Evolutionary conservation across 2,113 vertebrate genomes (phyloP).

Genomic region (Syngnathoides biaculeatus): DNA sequence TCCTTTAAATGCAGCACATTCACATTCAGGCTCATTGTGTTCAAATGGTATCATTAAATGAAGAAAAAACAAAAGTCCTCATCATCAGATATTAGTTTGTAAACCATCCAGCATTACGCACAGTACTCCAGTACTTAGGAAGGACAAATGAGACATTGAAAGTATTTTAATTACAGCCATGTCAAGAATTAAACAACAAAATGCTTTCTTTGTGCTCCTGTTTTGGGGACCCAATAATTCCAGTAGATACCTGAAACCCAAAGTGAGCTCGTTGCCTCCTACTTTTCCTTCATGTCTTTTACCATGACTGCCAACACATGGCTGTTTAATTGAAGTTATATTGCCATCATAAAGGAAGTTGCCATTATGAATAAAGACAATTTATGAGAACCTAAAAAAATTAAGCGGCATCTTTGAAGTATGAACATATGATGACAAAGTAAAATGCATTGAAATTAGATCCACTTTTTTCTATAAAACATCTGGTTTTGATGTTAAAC

Average conservation of each 20-base stretch:
- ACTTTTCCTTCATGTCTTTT: constrained; percentile 32
- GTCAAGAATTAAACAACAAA: constrained; percentile 35
- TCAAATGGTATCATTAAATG: too few relatives aligned
- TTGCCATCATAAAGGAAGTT: constrained; percentile 67
- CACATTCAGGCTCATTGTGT: too few relatives aligned
- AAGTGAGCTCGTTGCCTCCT: constrained; percentile 20
- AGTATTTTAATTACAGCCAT: constrained; percentile 29
- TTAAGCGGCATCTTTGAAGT: constrained; percentile 73
- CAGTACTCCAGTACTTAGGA: background rate
- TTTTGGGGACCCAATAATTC: constrained; percentile 29
- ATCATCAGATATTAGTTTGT: too few relatives aligned
- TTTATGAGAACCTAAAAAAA: constrained; percentile 72
- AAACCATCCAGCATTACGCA: background rate
- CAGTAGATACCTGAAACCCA: constrained; percentile 40
- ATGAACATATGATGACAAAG: constrained; percentile 45
- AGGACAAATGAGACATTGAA: constrained; percentile 17
- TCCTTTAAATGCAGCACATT: too few relatives aligned
- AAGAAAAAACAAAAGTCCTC: too few relatives aligned
- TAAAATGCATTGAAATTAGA: constrained; percentile 65
- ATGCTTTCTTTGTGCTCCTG: constrained; percentile 4
- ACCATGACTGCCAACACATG: constrained; percentile 65
- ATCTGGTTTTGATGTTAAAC: constrained; percentile 69
- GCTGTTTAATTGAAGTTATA: constrained; percentile 77
- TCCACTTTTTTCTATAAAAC: constrained; percentile 66
- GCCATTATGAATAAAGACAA: constrained; percentile 64